Base-by-base conservation (phyloP, 2,113 vertebrate species). In the Rhinoptilus africanus region DNA sequence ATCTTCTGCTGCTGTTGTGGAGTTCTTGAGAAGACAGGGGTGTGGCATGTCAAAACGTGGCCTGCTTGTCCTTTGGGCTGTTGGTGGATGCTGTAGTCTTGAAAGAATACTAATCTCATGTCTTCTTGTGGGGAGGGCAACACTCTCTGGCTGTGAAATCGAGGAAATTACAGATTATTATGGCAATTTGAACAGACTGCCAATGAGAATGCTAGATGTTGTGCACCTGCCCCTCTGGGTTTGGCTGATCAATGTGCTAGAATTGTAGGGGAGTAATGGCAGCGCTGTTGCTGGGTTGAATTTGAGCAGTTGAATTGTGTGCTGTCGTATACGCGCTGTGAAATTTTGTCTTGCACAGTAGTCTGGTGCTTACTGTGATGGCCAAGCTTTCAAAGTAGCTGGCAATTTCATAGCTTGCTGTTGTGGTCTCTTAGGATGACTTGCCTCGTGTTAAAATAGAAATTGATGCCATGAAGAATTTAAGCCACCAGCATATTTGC, bases 401-500 rank as follows among this genome's bases (percentile, higher is more conserved):
- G 5, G 12, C 37, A 35, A 35, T 27, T 39, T 80, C 68, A 53
- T 6, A 37, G 21, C 62, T 92, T 95, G 60, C 41, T 94, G 35
- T 95, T 88, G 16, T 66, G 59, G 64, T 95, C 39, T 96, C 59
- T 54, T 88, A 99, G 99, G 99, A 98, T 74, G 99, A 99, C 84
- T 98, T 99, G 83, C 99, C 99, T 16, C 98, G 99, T 51, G 97
- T 99, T 69, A 99, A 99, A 97, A 97, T 98, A 19, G 99, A 99
- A 97, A 99, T 99, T 3, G 99, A 99, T 68, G 99, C 99, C 45
- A 98, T 99, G 99, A 99, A 99, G 97, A 99, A 98, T 89, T 97
- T 99, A 35, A 99, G 98, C 94, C 99, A 99, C 84, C 99, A 99
- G 88, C 99, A 99, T 41, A 96, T 99, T 83, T 99, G 99, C 93